Base-by-base conservation (phyloP, 2,113 vertebrate genomes). In the Boleophthalmus pectinirostris region DNA sequence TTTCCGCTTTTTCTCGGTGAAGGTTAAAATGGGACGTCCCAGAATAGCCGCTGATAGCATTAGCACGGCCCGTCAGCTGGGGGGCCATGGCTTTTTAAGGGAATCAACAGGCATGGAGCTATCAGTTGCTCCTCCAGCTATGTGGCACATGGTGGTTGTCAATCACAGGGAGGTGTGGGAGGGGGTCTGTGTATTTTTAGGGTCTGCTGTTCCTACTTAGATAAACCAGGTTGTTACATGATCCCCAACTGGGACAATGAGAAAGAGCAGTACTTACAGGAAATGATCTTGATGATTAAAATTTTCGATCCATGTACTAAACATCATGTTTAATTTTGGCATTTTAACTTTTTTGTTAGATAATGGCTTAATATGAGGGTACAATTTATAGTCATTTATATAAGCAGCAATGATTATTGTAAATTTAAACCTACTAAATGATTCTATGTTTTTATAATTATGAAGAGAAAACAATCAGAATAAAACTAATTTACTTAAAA, bases 61-160 rank as follows among this genome's bases (percentile, higher is more conserved):
- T 91, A 84, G 77, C 75, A 83, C 90, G 94, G 93, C 93, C 65
- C 91, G 93, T 93, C 92, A 92, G 92, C 94, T 92, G 88, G 89
- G 87, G 88, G 12, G 84, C 88, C 81, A 97, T 98, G 96, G 94
- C 98, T 99, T 99, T 99, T 99, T 99, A 99, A 98, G 98, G 98
- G 94, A 97, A 98, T 98, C 95, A 90, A 87, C 94, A 89, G 94
- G 90, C 83, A 1, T 9, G 51, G 89, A 90, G 91, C 88, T 97
- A 96, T 97, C 95, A 94, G 90, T 95, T 95, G 93, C 94, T 92
- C 70, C 90, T 80, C 85, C 90, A 91, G 94, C 88, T 94, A 95
- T 95, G 94, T 91, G 93, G 93, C 97, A 98, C 96, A 97, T 99
- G 97, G 93, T 94, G 91, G 66, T 94, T 98, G 96, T 98, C 98